phyloP scores from a whole-genome alignment of 53 echinoderm and acorn worm genomes.

The Patiria pectinifera region DNA sequence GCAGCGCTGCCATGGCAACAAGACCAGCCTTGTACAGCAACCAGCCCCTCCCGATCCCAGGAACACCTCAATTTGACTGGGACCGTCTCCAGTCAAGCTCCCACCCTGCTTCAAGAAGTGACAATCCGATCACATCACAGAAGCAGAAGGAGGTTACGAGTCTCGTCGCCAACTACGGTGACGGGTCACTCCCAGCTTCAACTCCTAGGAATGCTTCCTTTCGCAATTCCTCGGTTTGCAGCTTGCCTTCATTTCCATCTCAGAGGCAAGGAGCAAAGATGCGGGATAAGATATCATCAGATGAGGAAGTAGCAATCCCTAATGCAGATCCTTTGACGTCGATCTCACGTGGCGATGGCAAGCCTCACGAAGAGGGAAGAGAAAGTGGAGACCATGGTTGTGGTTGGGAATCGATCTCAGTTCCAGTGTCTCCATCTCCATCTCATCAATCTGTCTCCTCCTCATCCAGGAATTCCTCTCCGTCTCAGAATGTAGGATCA shows the following conservation, averaged over 20 bases:
- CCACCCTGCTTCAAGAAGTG: neutral
- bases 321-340: neutral
- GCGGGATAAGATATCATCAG: neutral
- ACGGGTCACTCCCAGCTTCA: neutral
- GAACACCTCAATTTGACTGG: constrained; percentile 23
- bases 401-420: neutral
- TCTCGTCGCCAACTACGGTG: constrained; percentile 5
- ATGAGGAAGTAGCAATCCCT: neutral
- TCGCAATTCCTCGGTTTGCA: neutral
- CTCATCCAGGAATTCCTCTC: neutral
- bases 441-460: neutral
- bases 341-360: neutral
- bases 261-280: neutral
- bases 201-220: neutral
- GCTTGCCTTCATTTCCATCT: neutral
- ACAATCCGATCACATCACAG: neutral
- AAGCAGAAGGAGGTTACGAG: neutral
- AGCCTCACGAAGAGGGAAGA: neutral
- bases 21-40: neutral
- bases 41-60: constrained; percentile 1
- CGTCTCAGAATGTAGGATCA: neutral
- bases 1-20: constrained; percentile 8
- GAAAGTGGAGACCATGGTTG: neutral
- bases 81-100: neutral
- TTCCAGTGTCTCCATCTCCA: neutral